Conservation (phyloP, 2,888 invertebrate species). For the Epiblema foenella region DNA sequence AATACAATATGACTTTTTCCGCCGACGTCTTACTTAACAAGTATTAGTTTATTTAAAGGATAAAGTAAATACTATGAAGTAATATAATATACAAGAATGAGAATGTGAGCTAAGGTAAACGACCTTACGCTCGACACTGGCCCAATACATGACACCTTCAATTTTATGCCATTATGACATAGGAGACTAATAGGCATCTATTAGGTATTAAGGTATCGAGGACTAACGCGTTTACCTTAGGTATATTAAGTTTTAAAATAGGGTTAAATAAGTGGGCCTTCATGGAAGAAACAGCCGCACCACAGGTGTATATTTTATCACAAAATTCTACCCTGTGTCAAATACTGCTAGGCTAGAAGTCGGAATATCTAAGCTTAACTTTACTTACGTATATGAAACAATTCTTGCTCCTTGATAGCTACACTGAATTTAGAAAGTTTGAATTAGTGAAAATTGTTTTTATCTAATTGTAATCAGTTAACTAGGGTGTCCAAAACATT, state of each 20-base stretch:
- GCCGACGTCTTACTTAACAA: constrained; percentile 20
- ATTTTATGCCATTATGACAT: no score
- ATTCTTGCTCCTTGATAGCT: neutral
- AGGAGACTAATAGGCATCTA: no score
- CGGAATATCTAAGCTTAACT: constrained; percentile 33
- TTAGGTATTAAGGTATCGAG: no score
- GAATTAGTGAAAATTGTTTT: neutral
- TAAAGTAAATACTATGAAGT: constrained; percentile 28
- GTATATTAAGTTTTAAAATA: constrained; percentile 12
- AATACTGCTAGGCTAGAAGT: constrained; percentile 41
- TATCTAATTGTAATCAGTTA: neutral
- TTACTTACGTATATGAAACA: neutral
- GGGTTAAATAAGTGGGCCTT: constrained; percentile 27
- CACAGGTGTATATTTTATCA: constrained; percentile 72
- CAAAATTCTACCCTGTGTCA: constrained; percentile 74
- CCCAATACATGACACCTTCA: no score
- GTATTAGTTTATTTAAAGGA: constrained; percentile 44
- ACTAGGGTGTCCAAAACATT: neutral
- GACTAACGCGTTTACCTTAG: no score
- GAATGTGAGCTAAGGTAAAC: constrained; percentile 48
- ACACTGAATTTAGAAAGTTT: neutral
- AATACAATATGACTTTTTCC: constrained; percentile 52
- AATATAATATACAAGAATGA: constrained; percentile 36
- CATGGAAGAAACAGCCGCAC: constrained; percentile 56
- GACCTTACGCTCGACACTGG: no score